Percentiles rank a stretch among this genome's conserved stretches.
Conservation (phyloP, 2,113 vertebrate species). For the Ornithorhynchus anatinus region DNA sequence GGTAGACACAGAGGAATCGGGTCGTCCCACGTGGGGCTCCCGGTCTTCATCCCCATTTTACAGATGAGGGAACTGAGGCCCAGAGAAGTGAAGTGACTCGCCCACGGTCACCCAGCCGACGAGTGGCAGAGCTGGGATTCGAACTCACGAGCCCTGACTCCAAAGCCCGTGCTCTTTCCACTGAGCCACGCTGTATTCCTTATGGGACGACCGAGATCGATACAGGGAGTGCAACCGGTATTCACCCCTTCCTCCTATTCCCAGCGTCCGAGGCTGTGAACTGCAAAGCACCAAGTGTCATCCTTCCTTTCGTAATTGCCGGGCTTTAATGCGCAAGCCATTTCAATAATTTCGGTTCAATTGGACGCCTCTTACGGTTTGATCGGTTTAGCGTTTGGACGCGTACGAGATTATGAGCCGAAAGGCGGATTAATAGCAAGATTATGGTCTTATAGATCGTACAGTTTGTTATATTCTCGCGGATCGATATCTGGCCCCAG, state of each 20-base stretch:
- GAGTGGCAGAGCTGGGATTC: too few relatives aligned
- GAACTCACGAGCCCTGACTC: too few relatives aligned
- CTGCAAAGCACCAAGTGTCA: slow-evolving; percentile 54
- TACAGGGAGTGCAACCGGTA: not conserved
- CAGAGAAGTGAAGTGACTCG: too few relatives aligned
- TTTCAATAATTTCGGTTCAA: slow-evolving; percentile 72
- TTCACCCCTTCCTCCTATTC: too few relatives aligned
- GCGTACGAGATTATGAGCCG: slow-evolving; percentile 69
- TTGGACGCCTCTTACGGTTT: slow-evolving; percentile 65
- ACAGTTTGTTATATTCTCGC: slow-evolving; percentile 74
- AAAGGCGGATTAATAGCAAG: slow-evolving; percentile 76
- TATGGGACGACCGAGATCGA: slow-evolving; percentile 13
- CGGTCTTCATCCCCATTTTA: too few relatives aligned
- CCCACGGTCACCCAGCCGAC: too few relatives aligned
- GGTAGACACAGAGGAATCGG: too few relatives aligned
- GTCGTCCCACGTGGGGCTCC: too few relatives aligned
- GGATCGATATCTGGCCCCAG: slow-evolving; percentile 74
- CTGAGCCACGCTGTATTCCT: too few relatives aligned
- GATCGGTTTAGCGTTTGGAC: slow-evolving; percentile 72
- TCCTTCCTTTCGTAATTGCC: slow-evolving; percentile 64
- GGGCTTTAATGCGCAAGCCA: slow-evolving; percentile 68
- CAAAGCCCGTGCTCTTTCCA: too few relatives aligned
- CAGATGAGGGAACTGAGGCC: too few relatives aligned
- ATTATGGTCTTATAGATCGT: slow-evolving; percentile 77
- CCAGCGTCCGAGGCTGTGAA: too few relatives aligned